A percentile compares a stretch with the other conserved stretches of the same genome.
These are phyloP conservation scores for Onychomys torridus DNA, from an alignment of 2,797 vertebrate genomes.

Conservation along the genomic window DNA sequence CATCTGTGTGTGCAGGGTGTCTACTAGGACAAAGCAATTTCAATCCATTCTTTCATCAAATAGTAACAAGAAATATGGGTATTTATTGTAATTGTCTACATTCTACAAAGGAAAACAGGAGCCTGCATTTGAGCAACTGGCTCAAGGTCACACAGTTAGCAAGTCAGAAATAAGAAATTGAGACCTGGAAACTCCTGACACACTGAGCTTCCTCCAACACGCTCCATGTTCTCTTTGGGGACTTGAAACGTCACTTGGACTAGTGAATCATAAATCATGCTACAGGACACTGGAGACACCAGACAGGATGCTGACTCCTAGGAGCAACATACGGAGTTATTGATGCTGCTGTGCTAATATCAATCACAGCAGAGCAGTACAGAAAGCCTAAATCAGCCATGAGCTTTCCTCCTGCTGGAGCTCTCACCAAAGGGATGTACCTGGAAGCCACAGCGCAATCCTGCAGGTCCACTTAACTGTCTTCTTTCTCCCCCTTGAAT, in stretches of 20 bases:
- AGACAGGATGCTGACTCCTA: not conserved
- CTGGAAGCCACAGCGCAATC: not conserved
- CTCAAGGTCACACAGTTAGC: slow-evolving; percentile 3
- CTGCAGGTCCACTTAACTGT: not conserved
- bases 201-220: not conserved
- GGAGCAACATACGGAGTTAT: slow-evolving; percentile 13
- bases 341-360: not conserved
- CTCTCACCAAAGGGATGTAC: not conserved
- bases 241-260: not conserved
- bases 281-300: not conserved
- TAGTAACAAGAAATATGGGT: not conserved
- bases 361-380: not conserved
- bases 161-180: not conserved
- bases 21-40: not conserved
- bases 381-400: not conserved
- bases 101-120: not conserved
- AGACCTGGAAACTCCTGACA: not conserved
- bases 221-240: not conserved
- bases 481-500: not conserved
- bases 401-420: not conserved
- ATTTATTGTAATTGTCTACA: not conserved
- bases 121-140: not conserved
- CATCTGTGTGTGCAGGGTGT: not conserved
- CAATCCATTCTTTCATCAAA: not conserved
- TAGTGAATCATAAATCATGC: not conserved